Evolutionary conservation across 2,113 vertebrate species (phyloP), one percentile per base, ranked within the genome.

Genomic region (Bubo bubo): DNA sequence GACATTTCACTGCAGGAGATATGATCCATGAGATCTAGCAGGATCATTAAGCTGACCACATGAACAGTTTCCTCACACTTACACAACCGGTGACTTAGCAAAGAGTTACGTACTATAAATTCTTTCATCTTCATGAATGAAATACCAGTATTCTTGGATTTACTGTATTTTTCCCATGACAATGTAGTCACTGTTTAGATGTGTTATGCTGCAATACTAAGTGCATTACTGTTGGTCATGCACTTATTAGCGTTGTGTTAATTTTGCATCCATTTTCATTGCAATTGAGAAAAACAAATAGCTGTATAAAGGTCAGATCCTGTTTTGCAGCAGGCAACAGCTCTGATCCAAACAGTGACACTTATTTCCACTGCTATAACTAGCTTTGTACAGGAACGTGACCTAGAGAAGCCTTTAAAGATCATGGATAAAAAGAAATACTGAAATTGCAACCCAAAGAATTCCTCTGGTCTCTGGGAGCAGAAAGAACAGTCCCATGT

Each of bases 1-100:
- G 56, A 28, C 32, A 66, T 35, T 79, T 79, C 49, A 56, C 39
- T 17, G 37, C 24, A 41, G 32, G 32, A 90, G 55, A 47, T 9
- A 32, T 1, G 55, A 80, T 83, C 85, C n/a, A 55, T 67, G 82
- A 90, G 55, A 50, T 53, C 43, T 62, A 49, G 24, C 27, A 72
- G 52, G 62, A 60, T 68, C 66, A 73, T 79, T 3, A 10, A 28
- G 20, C 56, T 87, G 80, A 64, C 64, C 32, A 52, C 72, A 13
- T 27, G 68, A 73, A 63, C 37, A 16, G 60, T 79, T 96, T 93
- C 93, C 76, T 91, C 80, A 87, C 28, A 1, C 68, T 97, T 97
- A 60, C 95, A 79, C 94, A 96, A 96, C 37, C 1, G 0, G 19
- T 81, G 86, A 71, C 70, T 75, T 70, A 45, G 14, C 35, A 11